These are phyloP conservation scores for Chrysemys picta DNA, from an alignment of 2,113 vertebrate genomes.

Conservation along the genomic window DNA sequence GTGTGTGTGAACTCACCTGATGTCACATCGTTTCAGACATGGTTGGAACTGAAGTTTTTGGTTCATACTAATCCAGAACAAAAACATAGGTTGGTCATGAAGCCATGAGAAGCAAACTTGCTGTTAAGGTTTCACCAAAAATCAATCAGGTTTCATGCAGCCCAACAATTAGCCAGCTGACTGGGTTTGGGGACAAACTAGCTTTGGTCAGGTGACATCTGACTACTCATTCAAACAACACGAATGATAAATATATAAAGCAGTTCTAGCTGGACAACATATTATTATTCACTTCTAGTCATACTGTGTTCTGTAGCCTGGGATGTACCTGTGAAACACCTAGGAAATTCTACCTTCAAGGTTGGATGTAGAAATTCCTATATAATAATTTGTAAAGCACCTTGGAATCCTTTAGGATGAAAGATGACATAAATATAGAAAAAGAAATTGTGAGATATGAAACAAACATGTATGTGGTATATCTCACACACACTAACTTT, in stretches of 20 bases:
- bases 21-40: neutral
- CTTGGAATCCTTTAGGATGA: neutral
- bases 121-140: neutral
- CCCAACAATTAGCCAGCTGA: neutral
- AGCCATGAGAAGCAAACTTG: neutral
- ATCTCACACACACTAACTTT: accelerated
- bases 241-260: neutral
- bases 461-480: accelerated
- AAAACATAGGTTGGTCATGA: neutral
- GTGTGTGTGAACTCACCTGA: accelerated
- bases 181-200: neutral
- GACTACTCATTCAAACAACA: neutral
- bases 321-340: neutral
- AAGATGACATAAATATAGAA: neutral
- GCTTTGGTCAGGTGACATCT: neutral
- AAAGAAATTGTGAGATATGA: too few species aligned
- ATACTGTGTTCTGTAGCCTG: neutral
- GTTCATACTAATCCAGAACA: neutral
- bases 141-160: neutral
- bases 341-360: neutral
- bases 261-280: neutral
- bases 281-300: neutral
- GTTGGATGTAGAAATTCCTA: neutral
- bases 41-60: neutral
- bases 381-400: neutral